These are phyloP conservation scores for Mycalesis mineus DNA, from an alignment of 2,888 invertebrate genomes.

Conservation along the genomic window DNA sequence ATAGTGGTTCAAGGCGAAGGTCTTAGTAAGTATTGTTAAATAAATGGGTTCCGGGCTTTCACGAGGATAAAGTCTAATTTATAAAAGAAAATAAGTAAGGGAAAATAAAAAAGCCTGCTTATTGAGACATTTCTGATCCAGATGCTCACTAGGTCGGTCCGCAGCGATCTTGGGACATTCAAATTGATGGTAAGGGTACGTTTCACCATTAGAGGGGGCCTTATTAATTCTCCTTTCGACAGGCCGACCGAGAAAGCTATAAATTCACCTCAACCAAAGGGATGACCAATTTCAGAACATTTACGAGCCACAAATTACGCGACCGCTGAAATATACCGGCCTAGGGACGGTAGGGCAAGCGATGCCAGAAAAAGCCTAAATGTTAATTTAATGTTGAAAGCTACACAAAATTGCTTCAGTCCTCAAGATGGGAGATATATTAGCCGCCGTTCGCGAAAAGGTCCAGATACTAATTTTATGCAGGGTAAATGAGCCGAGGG, in stretches of 20 bases:
- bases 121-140: constrained; percentile 62
- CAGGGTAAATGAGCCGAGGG: constrained; percentile 67
- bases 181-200: constrained; percentile 77
- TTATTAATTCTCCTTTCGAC: constrained; percentile 79
- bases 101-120: constrained; percentile 31
- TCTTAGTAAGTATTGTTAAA: too few relatives aligned
- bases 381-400: constrained; percentile 76
- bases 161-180: constrained; percentile 72
- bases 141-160: constrained; percentile 62
- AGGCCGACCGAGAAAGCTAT: constrained; percentile 76
- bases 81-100: constrained; percentile 26
- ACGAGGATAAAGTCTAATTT: too few relatives aligned
- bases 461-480: constrained; percentile 71
- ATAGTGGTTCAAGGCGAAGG: too few relatives aligned
- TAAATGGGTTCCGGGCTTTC: too few relatives aligned
- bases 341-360: constrained; percentile 57
- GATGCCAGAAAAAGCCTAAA: constrained; percentile 70
- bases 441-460: constrained; percentile 57
- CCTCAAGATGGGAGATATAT: constrained; percentile 68
- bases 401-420: constrained; percentile 70
- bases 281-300: constrained; percentile 79
- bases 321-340: constrained; percentile 76
- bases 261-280: constrained; percentile 78
- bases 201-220: constrained; percentile 77
- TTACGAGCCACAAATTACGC: constrained; percentile 79